phyloP scores from a whole-genome alignment of 53 echinoderm and acorn worm species.

The Glandiceps talaboti region DNA sequence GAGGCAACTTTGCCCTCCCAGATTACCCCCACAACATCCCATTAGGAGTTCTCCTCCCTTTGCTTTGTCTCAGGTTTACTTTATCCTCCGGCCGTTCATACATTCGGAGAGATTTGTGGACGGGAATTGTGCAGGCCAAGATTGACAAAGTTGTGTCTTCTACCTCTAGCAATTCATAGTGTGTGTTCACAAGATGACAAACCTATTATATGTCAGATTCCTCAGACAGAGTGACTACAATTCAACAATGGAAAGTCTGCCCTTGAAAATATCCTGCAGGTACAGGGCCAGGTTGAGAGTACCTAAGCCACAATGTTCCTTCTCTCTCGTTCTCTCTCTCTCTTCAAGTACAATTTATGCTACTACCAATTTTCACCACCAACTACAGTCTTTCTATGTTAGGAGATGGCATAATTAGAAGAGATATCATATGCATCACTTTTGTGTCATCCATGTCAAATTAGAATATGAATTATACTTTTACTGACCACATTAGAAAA shows the following conservation, averaged over 20 bases:
- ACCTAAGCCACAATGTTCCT: not conserved
- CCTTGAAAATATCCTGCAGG: not conserved
- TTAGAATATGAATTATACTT: too few species aligned
- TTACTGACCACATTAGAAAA: too few species aligned
- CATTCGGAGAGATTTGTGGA: not conserved
- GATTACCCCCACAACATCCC: not conserved
- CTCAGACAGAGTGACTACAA: not conserved
- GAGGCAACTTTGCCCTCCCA: not conserved
- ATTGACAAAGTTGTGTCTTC: not conserved
- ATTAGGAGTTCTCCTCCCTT: not conserved
- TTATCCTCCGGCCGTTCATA: not conserved
- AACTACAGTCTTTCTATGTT: too few species aligned
- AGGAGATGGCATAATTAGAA: too few species aligned
- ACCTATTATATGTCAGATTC: not conserved
- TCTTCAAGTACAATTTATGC: too few species aligned
- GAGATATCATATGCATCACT: too few species aligned
- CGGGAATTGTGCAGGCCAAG: not conserved
- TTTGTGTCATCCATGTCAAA: too few species aligned
- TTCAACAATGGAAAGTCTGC: not conserved
- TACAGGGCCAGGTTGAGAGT: not conserved
- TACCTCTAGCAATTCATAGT: not conserved
- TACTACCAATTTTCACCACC: too few species aligned
- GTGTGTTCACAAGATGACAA: not conserved
- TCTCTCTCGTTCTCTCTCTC: too few species aligned
- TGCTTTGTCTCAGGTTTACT: not conserved